Evolutionary conservation across 2,797 vertebrate species (phyloP), one percentile per base, ranked within the genome.

Genomic region (Oceanodroma leucorhoa): DNA sequence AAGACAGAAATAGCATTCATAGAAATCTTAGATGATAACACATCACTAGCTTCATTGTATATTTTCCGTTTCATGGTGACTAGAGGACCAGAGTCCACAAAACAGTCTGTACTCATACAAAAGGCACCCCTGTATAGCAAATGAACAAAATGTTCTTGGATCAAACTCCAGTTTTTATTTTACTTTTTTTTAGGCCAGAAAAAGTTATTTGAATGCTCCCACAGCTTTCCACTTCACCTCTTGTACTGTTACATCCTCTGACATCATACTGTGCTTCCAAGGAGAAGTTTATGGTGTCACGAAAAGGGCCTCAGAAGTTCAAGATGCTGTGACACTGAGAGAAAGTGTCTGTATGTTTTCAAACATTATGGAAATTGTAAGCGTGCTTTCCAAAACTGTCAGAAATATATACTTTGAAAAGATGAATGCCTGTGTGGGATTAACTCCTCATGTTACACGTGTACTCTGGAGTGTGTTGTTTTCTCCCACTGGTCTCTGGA

Each of bases 1-100:
- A 80, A 95, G 94, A 97, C 95, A 98, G 96, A 98, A 98, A 98
- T 97, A 98, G 98, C 96, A 98, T 98, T 98, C 97, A 97, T 95
- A 93, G 97, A 97, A 98, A 97, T 93, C 93, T 97, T 17, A 96
- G 96, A 97, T 98, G 95, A 97, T 96, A 97, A 97, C 97, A 97
- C 89, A 97, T 96, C 96, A 97, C 97, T 97, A 83, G 97, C 86
- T 96, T 83, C 70, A 97, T 97, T 97, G 93, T 97, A 83, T 89
- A 92, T 97, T 97, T 94, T 96, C 97, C 23, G 89, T 97, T 95
- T 98, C 95, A 92, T 95, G 97, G 93, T 96, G 96, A 97, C 96
- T 97, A 95, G 36, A 87, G 85, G 96, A 97, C 96, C 96, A 95
- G 96, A 98, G 97, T 95, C 97, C 96, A 96, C 94, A 97, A 98